phyloP scores from a whole-genome alignment of 1,140 invertebrate genomes.

The Schlechtendalia chinensis region DNA sequence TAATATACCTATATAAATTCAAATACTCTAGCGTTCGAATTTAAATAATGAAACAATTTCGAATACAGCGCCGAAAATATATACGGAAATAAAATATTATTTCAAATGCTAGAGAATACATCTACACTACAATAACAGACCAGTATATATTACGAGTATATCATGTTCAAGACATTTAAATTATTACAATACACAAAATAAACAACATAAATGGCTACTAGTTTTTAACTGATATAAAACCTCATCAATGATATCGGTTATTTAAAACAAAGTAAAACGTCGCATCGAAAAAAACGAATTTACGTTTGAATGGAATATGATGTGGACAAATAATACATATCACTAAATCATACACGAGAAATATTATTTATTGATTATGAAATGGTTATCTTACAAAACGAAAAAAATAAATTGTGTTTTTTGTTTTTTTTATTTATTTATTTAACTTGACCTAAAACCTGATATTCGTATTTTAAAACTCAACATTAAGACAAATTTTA shows the following conservation, averaged over 20 bases:
- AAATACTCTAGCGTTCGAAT: not conserved
- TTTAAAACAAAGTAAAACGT: no score
- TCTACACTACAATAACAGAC: not conserved
- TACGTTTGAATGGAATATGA: no score
- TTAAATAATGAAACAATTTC: not conserved
- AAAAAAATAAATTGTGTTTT: no score
- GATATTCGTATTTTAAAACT: no score
- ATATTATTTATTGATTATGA: no score
- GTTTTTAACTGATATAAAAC: not conserved
- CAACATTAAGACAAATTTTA: no score
- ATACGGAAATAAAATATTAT: not conserved
- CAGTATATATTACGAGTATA: not conserved
- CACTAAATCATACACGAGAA: no score
- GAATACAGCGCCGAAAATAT: not conserved
- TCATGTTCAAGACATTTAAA: not conserved
- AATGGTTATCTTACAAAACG: no score
- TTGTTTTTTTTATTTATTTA: not conserved
- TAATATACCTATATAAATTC: not conserved
- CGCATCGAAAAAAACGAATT: no score
- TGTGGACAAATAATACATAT: no score
- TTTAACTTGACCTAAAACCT: not conserved
- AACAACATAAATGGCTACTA: not conserved
- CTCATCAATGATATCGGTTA: no score
- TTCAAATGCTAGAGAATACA: not conserved
- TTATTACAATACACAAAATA: not conserved